phyloP scores from a whole-genome alignment of 2,888 invertebrate genomes.

The Mamestra brassicae region DNA sequence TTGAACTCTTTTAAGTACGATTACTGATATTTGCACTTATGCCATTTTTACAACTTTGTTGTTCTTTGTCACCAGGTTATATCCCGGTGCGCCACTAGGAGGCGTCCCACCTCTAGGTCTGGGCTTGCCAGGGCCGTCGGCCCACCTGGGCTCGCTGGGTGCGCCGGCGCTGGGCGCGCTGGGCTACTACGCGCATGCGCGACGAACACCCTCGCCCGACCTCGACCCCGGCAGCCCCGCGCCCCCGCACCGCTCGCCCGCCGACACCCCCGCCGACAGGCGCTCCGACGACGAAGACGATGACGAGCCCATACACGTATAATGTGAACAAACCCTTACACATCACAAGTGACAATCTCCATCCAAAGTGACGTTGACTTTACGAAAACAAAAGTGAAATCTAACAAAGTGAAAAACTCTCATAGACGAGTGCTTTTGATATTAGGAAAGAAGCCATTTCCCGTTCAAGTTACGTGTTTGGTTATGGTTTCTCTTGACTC shows the following conservation, averaged over 20 bases:
- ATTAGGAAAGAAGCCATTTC: slow-evolving; percentile 62
- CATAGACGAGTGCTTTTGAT: slow-evolving; percentile 49
- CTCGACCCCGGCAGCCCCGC: slow-evolving; percentile 91
- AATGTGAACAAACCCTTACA: slow-evolving; percentile 68
- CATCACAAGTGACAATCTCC: slow-evolving; percentile 46
- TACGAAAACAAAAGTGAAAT: slow-evolving; percentile 51
- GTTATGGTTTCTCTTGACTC: slow-evolving; percentile 55
- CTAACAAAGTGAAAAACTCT: slow-evolving; percentile 56
- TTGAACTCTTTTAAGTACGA: no score
- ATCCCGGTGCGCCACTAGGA: slow-evolving; percentile 91
- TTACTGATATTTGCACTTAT: background rate
- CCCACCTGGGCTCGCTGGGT: slow-evolving; percentile 92
- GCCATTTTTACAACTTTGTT: background rate
- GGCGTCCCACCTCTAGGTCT: slow-evolving; percentile 90
- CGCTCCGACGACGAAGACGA: slow-evolving; percentile 90
- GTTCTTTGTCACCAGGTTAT: slow-evolving; percentile 85
- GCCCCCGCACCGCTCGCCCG: slow-evolving; percentile 88
- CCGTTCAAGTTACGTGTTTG: slow-evolving; percentile 59
- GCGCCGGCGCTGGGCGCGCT: slow-evolving; percentile 92
- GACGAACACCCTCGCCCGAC: slow-evolving; percentile 89
- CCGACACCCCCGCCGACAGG: slow-evolving; percentile 83
- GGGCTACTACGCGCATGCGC: slow-evolving; percentile 88
- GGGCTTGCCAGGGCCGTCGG: slow-evolving; percentile 93
- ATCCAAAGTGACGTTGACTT: slow-evolving; percentile 54
- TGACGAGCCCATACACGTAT: slow-evolving; percentile 92